A percentile compares a stretch with the other conserved stretches of the same genome.
These are phyloP conservation scores for Tiliacea aurago DNA, from an alignment of 2,888 invertebrate genomes.

Conservation along the genomic window DNA sequence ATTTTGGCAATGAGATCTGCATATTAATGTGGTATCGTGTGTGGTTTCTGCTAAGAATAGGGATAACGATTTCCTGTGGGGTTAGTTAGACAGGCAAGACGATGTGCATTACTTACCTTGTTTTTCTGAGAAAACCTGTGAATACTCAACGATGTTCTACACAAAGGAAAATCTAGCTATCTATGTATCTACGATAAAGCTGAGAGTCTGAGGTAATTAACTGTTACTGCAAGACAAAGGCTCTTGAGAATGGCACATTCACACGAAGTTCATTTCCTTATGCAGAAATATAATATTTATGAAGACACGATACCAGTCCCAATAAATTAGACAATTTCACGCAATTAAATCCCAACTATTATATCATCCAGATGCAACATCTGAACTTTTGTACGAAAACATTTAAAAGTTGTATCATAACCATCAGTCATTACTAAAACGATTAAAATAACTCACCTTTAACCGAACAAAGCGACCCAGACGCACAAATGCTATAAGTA, in stretches of 20 bases:
- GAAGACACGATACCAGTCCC: background rate
- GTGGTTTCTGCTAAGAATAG: constrained; percentile 18
- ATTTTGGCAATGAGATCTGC: constrained; percentile 14
- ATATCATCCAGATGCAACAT: background rate
- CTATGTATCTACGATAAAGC: background rate
- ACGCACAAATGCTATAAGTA: constrained; percentile 23
- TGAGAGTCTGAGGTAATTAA: background rate
- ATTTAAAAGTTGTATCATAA: constrained; percentile 4
- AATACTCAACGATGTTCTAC: background rate
- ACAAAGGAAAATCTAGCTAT: background rate
- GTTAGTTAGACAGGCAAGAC: background rate
- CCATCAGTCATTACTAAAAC: constrained; percentile 6
- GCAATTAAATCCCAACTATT: too few species aligned
- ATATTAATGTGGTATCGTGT: constrained; percentile 12
- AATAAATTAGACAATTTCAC: background rate
- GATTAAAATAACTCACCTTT: constrained; percentile 4
- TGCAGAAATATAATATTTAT: background rate
- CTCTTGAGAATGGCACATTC: background rate
- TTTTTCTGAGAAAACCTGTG: background rate
- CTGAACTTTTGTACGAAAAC: background rate
- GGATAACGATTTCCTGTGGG: constrained; percentile 2
- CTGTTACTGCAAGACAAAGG: background rate
- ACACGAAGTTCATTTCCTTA: background rate
- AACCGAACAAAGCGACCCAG: constrained; percentile 9
- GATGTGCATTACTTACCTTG: too few species aligned